A percentile compares a stretch with the other conserved stretches of the same genome.
Evolutionary conservation across 2,888 invertebrate species (phyloP).

Genomic region (Drosophila ezoana): DNA sequence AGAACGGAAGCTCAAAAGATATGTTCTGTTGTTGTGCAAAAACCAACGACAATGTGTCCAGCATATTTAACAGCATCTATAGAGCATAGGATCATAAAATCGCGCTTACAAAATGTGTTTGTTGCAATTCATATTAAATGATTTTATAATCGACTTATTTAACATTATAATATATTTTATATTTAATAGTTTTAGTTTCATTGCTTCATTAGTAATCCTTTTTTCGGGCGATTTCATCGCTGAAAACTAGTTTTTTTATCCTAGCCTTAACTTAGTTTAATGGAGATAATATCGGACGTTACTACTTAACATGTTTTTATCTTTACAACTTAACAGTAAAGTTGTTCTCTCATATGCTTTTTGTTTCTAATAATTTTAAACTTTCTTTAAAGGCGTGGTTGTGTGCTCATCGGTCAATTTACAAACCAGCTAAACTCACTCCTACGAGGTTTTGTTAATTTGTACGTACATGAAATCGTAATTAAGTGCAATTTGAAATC

Average conservation of each 20-base stretch:
- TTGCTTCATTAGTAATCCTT: neutral
- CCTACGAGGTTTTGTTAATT: slow-evolving; percentile 63
- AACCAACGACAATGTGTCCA: slow-evolving; percentile 39
- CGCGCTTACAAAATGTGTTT: slow-evolving; percentile 4
- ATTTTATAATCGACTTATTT: slow-evolving; percentile 6
- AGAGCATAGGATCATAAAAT: neutral
- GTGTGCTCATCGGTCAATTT: neutral
- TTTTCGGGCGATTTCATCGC: neutral
- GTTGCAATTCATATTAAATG: slow-evolving; percentile 18
- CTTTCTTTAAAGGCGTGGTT: neutral
- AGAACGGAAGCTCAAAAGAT: slow-evolving; percentile 60
- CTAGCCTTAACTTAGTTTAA: neutral
- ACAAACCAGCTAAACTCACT: slow-evolving; percentile 20
- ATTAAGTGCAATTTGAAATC: slow-evolving; percentile 72
- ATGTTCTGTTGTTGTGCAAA: slow-evolving; percentile 29
- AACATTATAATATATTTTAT: slow-evolving; percentile 1
- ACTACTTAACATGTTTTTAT: slow-evolving; percentile 45
- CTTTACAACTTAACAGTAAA: slow-evolving; percentile 4
- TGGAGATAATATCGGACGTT: slow-evolving; percentile 36
- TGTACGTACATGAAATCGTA: slow-evolving; percentile 64
- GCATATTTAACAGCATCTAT: slow-evolving; percentile 32
- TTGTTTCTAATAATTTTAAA: slow-evolving; percentile 28
- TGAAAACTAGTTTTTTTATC: neutral
- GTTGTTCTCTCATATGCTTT: no score
- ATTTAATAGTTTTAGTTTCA: neutral